phyloP scores from a whole-genome alignment of 2,113 vertebrate genomes.

The Cathartes aura region DNA sequence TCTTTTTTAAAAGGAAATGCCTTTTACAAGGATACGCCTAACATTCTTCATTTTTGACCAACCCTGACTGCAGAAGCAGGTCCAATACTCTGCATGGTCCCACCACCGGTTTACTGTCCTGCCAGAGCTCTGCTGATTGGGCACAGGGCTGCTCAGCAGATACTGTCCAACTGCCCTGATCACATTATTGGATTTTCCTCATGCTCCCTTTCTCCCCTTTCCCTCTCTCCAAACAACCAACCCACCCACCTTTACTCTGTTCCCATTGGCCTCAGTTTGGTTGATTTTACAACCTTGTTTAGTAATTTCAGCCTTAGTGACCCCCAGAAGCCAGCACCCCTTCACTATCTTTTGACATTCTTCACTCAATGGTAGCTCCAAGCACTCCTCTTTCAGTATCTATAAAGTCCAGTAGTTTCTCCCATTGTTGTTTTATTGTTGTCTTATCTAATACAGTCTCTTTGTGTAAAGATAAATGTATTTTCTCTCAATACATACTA shows the following conservation, averaged over 20 bases:
- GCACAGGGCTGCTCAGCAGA: background rate
- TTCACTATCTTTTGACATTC: background rate
- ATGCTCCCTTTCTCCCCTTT: background rate
- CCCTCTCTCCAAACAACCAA: background rate
- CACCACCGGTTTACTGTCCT: background rate
- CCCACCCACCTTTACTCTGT: background rate
- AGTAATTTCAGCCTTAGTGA: background rate
- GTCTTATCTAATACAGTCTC: background rate
- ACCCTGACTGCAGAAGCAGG: background rate
- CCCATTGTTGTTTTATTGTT: background rate
- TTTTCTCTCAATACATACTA: background rate
- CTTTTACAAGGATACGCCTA: background rate
- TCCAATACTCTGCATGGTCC: too few relatives aligned
- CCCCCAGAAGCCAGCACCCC: background rate
- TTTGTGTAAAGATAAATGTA: background rate
- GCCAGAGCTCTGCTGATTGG: background rate
- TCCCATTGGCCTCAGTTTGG: background rate
- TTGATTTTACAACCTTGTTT: background rate
- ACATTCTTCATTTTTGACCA: background rate
- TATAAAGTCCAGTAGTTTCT: background rate
- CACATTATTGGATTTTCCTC: background rate
- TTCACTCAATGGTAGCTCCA: background rate
- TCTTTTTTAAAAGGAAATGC: background rate
- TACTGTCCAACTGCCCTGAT: background rate
- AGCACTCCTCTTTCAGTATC: background rate